Percentiles rank a stretch among this genome's conserved stretches.
phyloP scores from a whole-genome alignment of 2,888 invertebrate species.

The Apodemia duryi region DNA sequence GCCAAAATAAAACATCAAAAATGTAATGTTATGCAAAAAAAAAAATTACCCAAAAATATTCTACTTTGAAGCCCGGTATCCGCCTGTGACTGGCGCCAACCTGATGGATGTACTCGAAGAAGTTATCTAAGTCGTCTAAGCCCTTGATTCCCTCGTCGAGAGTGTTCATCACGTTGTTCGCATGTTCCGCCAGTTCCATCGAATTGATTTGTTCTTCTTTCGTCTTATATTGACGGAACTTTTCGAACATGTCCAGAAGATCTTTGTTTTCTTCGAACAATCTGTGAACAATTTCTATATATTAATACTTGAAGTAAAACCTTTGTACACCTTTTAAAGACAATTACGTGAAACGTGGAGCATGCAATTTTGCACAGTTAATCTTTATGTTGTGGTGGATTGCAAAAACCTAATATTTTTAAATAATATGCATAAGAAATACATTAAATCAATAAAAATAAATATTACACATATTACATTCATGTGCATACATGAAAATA shows the following conservation, averaged over 20 bases:
- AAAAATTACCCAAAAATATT: constrained; percentile 92
- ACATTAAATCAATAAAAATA: too few relatives aligned
- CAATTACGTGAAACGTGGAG: neutral
- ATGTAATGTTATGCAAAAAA: too few relatives aligned
- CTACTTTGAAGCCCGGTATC: constrained; percentile 91
- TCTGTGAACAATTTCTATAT: constrained; percentile 65
- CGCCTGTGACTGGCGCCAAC: constrained; percentile 90
- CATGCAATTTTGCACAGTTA: too few relatives aligned
- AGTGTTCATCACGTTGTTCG: too few relatives aligned
- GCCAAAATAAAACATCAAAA: too few relatives aligned
- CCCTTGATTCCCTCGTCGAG: constrained; percentile 45
- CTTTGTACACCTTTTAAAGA: too few relatives aligned
- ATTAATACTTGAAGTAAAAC: too few relatives aligned
- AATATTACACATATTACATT: too few relatives aligned
- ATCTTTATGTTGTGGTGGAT: too few relatives aligned
- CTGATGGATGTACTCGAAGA: constrained; percentile 89
- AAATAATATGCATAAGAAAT: too few relatives aligned
- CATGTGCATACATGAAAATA: too few relatives aligned
- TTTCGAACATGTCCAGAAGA: constrained; percentile 87
- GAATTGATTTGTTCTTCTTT: constrained; percentile 89
- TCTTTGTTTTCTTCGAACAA: constrained; percentile 92
- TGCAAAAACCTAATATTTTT: too few relatives aligned
- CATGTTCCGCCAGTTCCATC: constrained; percentile 89
- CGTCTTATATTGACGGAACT: constrained; percentile 88
- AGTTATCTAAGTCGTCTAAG: constrained; percentile 90